phyloP scores from a whole-genome alignment of 2,888 invertebrate genomes.

The Fragum fragum region DNA sequence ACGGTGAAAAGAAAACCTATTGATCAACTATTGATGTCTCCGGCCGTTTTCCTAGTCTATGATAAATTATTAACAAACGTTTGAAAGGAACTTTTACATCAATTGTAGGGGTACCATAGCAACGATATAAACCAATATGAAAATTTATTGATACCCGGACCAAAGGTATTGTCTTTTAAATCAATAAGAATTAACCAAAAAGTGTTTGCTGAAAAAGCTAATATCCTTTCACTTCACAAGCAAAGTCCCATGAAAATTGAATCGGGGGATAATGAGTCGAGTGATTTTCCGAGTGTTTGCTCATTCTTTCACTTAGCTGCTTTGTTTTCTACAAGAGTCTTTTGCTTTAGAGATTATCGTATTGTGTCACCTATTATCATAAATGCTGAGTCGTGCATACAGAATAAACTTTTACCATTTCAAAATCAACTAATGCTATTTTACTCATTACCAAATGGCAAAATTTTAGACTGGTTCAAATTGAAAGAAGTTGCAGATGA shows the following conservation, averaged over 20 bases:
- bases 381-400: too few species aligned
- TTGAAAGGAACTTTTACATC: conserved; percentile 60
- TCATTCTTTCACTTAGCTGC: not conserved
- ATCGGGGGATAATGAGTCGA: conserved; percentile 1
- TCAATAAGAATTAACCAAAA: conserved; percentile 30
- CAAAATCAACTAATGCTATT: too few species aligned
- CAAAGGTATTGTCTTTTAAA: conserved; percentile 28
- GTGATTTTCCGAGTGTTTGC: conserved; percentile 10
- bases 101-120: conserved; percentile 61
- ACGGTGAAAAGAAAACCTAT: conserved; percentile 27
- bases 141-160: conserved; percentile 59
- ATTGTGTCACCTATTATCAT: too few species aligned
- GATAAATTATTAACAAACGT: conserved; percentile 65
- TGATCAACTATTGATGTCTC: conserved; percentile 37
- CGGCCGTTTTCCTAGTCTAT: conserved; percentile 29
- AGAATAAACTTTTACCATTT: too few species aligned
- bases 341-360: too few species aligned
- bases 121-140: conserved; percentile 60
- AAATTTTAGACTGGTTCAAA: too few species aligned
- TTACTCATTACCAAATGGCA: too few species aligned
- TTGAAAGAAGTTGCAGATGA: too few species aligned
- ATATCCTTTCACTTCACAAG: conserved; percentile 22
- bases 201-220: conserved; percentile 13
- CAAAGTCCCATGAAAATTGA: conserved; percentile 20
- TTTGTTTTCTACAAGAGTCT: not conserved